Conservation (phyloP, 2,797 vertebrate genomes). For the Pangasius sanitwongsei region DNA sequence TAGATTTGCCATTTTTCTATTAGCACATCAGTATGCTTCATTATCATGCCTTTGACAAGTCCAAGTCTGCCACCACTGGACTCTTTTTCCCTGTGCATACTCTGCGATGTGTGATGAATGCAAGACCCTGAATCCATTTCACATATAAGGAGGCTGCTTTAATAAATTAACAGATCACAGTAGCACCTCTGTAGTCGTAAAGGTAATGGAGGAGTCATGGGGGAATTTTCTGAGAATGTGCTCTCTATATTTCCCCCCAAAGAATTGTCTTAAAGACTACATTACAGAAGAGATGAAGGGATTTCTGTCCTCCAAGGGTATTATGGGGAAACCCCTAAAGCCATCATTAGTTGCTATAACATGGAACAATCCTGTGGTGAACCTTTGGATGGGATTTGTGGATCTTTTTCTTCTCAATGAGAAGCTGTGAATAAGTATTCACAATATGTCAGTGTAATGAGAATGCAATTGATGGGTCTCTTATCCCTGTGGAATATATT, state of each 20-base stretch:
- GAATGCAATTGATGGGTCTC: neutral
- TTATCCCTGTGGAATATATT: neutral
- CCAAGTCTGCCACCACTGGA: neutral
- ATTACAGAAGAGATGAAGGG: neutral
- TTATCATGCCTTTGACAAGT: slow-evolving; percentile 11
- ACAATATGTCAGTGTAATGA: neutral
- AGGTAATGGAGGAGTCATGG: neutral
- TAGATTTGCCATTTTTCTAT: slow-evolving; percentile 1
- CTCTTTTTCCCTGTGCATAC: neutral
- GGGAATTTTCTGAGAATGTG: neutral
- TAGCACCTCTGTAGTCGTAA: neutral
- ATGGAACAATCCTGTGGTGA: neutral
- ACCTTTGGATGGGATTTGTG: neutral
- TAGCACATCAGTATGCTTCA: neutral
- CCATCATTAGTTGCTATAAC: slow-evolving; percentile 1
- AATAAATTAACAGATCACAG: slow-evolving; percentile 11
- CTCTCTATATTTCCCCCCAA: neutral
- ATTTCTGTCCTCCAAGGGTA: neutral
- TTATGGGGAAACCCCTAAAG: neutral
- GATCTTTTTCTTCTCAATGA: neutral
- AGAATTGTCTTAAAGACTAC: slow-evolving; percentile 1
- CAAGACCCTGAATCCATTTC: neutral
- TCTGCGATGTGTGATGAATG: neutral
- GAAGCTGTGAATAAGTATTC: neutral
- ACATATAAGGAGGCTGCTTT: neutral